Base-by-base conservation (phyloP, 2,113 vertebrate genomes). In the Barnardius zonarius region DNA sequence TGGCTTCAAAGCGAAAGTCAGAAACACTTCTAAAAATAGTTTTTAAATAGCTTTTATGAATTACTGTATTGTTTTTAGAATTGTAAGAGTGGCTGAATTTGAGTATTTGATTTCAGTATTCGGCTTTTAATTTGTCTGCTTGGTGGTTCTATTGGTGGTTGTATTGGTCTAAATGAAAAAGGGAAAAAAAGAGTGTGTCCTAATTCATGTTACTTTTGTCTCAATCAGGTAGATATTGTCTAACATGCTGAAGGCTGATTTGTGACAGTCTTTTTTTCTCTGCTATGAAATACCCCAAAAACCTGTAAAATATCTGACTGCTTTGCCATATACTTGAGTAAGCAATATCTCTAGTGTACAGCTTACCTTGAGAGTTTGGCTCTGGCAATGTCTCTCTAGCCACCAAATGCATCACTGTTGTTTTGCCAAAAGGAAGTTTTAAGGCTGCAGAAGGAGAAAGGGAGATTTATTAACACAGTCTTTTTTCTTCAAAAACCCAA, bases 401-500 rank as follows among this genome's bases (percentile, higher is more conserved):
- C 98, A 99, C 99, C 98, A 99, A 98, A 98, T 99, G 99, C 99
- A 99, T 99, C 98, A 99, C 99, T 94, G 99, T 99, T 96, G 99
- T 99, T 98, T 99, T 99, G 96, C 99, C 99, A 97, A 99, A 98
- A 89, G 99, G 99, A 97, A 99, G 99, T 98, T 99, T 99, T 98
- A 99, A 98, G 88, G 99, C 99, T 99, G 94, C 49, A 80, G 62
- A 91, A 96, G 80, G 79, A 92, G 91, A 97, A 68, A 93, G 39
- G 35, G 61, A 54, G 48, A 59, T 33, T 33, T 69, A 69, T 95
- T 84, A 97, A 77, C 7, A 70, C 9, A 72, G 27, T 6, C 6
- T 0, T 67, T 73, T 66, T 77, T 68, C 39, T 83, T 72, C 62
- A 91, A 70, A 62, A 86, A 16, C 11, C 44, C 55, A 77, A 5